These are phyloP conservation scores for Polypterus bichir DNA, from an alignment of 2,113 vertebrate genomes.

Conservation along the genomic window DNA sequence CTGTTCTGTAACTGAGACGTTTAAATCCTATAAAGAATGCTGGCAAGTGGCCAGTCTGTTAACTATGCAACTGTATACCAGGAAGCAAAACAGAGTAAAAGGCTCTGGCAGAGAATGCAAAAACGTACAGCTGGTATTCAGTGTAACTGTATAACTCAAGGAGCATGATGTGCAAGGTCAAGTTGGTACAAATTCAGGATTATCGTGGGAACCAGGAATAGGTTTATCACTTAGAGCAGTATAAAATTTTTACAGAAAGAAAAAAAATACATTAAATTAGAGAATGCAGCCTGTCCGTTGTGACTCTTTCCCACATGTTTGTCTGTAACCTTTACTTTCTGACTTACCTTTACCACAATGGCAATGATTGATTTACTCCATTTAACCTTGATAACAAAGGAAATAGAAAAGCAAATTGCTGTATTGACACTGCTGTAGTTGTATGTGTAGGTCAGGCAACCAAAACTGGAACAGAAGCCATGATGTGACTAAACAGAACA, in stretches of 20 bases:
- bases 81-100: slow-evolving; percentile 5
- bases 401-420: slow-evolving; percentile 53
- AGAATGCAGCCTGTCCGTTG: slow-evolving; percentile 21
- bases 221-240: slow-evolving; percentile 34
- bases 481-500: neutral
- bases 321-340: neutral
- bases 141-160: neutral
- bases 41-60: neutral
- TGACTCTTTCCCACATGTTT: slow-evolving; percentile 32
- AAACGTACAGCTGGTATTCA: neutral
- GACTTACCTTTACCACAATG: slow-evolving; percentile 19
- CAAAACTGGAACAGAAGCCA: slow-evolving; percentile 41
- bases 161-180: slow-evolving; percentile 33
- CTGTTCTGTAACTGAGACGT: slow-evolving; percentile 18
- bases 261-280: neutral
- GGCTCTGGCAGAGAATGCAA: neutral
- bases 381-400: slow-evolving; percentile 61
- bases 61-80: slow-evolving; percentile 8
- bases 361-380: slow-evolving; percentile 55
- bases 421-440: slow-evolving; percentile 50
- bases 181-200: slow-evolving; percentile 53
- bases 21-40: slow-evolving; percentile 17
- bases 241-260: slow-evolving; percentile 34
- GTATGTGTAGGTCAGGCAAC: slow-evolving; percentile 42
- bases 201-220: slow-evolving; percentile 36